Conservation (phyloP, 1,140 invertebrate genomes). For the Teleopsis dalmanni region DNA sequence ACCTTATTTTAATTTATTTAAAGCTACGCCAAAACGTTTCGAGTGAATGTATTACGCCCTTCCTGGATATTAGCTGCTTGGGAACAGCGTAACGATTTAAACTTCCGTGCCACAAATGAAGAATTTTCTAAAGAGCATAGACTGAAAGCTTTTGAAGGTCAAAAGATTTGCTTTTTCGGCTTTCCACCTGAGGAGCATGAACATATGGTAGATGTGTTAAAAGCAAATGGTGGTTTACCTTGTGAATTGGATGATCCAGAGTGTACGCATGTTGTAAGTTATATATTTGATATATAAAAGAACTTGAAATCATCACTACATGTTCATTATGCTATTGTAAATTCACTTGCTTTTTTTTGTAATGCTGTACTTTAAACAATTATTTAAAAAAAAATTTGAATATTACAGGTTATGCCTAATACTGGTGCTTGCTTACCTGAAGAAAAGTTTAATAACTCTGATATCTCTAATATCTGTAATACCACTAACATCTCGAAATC, state of each 20-base stretch:
- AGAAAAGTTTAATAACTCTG: slow-evolving; percentile 19
- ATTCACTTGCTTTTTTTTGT: background rate
- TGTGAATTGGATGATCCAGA: slow-evolving; percentile 67
- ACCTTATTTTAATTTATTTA: slow-evolving; percentile 31
- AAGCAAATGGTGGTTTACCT: slow-evolving; percentile 73
- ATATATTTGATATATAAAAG: slow-evolving; percentile 2
- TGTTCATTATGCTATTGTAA: background rate
- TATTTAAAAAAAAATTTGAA: slow-evolving; percentile 4
- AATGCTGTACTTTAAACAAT: background rate
- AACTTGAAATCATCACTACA: background rate
- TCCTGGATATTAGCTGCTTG: slow-evolving; percentile 84
- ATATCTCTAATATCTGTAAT: slow-evolving; percentile 13
- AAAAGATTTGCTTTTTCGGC: slow-evolving; percentile 79
- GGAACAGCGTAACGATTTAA: slow-evolving; percentile 62
- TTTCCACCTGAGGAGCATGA: slow-evolving; percentile 80
- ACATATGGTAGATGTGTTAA: slow-evolving; percentile 84
- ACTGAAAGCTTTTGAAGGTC: slow-evolving; percentile 80
- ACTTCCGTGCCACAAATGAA: slow-evolving; percentile 59
- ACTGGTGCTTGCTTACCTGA: slow-evolving; percentile 36
- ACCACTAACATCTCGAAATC: slow-evolving; percentile 10
- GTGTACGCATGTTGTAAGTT: slow-evolving; percentile 82
- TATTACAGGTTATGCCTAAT: slow-evolving; percentile 44
- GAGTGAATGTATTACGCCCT: slow-evolving; percentile 77
- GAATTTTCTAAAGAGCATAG: slow-evolving; percentile 64
- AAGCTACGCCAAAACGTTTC: slow-evolving; percentile 77